phyloP scores from a whole-genome alignment of 2,113 vertebrate genomes.

The Spermophilus dauricus region DNA sequence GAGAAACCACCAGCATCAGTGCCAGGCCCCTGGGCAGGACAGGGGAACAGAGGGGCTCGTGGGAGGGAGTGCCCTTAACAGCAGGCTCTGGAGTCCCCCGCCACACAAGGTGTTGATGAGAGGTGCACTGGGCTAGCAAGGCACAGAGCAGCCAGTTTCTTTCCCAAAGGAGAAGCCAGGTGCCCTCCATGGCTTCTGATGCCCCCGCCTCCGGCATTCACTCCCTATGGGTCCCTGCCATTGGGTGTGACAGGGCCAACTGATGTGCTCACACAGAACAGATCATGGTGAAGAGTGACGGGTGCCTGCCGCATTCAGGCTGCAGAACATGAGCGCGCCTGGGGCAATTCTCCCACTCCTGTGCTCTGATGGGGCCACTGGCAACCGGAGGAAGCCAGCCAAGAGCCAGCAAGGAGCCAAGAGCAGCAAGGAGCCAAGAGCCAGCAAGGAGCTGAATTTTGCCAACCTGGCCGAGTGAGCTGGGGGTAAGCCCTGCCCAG shows the following conservation, averaged over 20 bases:
- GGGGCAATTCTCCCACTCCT: too few species aligned
- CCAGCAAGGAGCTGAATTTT: rapidly evolving
- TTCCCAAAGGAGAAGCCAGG: too few species aligned
- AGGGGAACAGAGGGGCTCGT: too few species aligned
- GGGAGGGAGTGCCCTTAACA: rapidly evolving
- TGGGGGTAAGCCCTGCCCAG: rapidly evolving
- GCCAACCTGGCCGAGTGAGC: rapidly evolving
- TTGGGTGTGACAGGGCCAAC: background rate
- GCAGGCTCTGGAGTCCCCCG: rapidly evolving
- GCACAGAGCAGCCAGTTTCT: background rate
- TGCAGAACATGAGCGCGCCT: background rate
- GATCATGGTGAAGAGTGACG: background rate
- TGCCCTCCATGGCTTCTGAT: rapidly evolving
- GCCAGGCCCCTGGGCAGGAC: background rate
- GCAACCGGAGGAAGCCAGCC: background rate
- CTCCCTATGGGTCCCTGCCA: rapidly evolving
- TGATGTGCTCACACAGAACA: too few species aligned
- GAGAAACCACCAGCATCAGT: background rate
- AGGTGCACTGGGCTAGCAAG: background rate
- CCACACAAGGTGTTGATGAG: rapidly evolving
- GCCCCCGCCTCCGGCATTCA: background rate
- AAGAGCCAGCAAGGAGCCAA: too few species aligned
- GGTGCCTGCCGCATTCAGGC: background rate
- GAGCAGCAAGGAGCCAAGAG: background rate
- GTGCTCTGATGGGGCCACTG: background rate